These are phyloP conservation scores for Numenius phaeopus DNA, from an alignment of 2,797 vertebrate genomes.

Conservation along the genomic window DNA sequence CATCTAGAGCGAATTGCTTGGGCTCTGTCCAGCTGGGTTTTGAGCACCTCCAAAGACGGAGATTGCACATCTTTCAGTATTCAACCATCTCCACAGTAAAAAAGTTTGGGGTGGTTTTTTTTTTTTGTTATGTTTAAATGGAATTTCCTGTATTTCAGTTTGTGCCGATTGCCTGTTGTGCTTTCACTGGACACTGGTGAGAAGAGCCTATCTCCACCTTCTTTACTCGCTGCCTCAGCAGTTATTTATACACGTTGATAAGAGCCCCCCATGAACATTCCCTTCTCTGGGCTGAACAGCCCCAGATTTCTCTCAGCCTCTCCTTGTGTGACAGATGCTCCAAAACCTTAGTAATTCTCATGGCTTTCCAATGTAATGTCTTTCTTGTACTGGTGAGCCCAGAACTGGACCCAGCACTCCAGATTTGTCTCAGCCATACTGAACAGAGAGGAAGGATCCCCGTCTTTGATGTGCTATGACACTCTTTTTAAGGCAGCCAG, in stretches of 20 bases:
- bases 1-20: neutral
- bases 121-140: neutral
- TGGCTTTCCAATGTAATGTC: neutral
- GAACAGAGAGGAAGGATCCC: neutral
- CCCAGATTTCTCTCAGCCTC: neutral
- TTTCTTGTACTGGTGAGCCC: neutral
- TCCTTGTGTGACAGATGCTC: neutral
- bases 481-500: neutral
- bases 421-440: neutral
- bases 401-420: neutral
- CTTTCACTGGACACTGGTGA: neutral
- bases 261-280: accelerated
- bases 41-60: neutral
- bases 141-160: neutral
- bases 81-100: neutral
- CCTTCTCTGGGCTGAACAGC: neutral
- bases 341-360: neutral
- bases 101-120: neutral
- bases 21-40: neutral
- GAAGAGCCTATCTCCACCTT: neutral
- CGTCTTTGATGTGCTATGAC: accelerated
- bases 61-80: neutral
- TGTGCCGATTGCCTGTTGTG: neutral
- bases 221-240: neutral
- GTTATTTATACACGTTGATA: neutral